Evolutionary conservation across 2,797 vertebrate genomes (phyloP), one percentile per base, ranked within the genome.

Genomic region (Pangasius djambal): DNA sequence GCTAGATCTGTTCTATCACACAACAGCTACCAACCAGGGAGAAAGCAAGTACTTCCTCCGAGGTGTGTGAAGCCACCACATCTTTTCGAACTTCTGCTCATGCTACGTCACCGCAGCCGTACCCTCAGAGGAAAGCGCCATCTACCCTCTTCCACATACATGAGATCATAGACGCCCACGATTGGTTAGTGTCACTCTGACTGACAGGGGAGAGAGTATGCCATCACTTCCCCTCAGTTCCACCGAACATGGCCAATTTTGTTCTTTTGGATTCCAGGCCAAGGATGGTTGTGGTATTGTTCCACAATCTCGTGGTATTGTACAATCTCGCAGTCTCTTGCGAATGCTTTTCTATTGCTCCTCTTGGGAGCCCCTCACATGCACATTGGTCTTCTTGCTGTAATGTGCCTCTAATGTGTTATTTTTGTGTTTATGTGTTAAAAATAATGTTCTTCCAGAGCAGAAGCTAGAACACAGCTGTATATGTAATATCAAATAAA

Each of bases 401-500:
- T 34, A 22, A 28, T n/a, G 5, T 13, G 0, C 74, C 74, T 13
- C 25, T 50, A 31, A 13, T n/a, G 75, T 18, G 55, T 44, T 44
- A 44, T 6, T 44, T 44, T 44, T 6, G 40, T 44, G 40, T 44
- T 44, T 44, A 61, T 40, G 22, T 10, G 6, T 61, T 28, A 18
- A 12, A 55, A 79, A 79, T 55, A 40, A 40, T 15, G 4, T 61
- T 82, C 6, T 34, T 55, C 78, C 52, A 37, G 78, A 12, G 18
- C 20, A 1, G 15, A 22, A 15, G n/a, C 31, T 57, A 34, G 28
- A 79, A 34, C 31, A 55, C n/a, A 18, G 52, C 22, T 37, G 79
- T 55, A 16, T 77, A 22, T 83, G 61, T 65, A 20, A 65, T 83
- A 67, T n/a, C 6, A 67, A 83, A 83, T 65, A 67, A 83, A 83